A percentile compares a stretch with the other conserved stretches of the same genome.
Conservation (phyloP, 1,140 invertebrate species). For the Ptiloglossa arizonensis region DNA sequence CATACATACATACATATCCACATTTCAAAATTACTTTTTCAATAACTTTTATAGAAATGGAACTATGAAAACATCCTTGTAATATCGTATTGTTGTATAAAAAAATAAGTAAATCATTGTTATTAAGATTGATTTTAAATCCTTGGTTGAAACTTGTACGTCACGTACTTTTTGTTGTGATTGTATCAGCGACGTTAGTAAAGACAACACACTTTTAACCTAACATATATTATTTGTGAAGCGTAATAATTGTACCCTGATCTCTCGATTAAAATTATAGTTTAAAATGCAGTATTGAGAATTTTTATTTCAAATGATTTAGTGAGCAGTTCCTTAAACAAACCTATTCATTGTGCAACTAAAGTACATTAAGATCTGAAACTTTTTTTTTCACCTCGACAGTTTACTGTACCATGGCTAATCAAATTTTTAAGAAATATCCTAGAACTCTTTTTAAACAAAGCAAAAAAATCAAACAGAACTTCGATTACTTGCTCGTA, state of each 20-base stretch:
- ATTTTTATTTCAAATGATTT: background rate
- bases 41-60: no score
- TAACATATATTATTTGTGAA: background rate
- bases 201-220: background rate
- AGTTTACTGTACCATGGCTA: constrained; percentile 58
- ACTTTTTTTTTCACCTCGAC: background rate
- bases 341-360: background rate
- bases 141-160: background rate
- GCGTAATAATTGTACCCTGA: no score
- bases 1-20: no score
- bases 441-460: constrained; percentile 33
- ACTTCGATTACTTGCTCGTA: constrained; percentile 83
- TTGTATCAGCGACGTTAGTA: background rate
- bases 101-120: no score
- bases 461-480: constrained; percentile 47
- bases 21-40: no score
- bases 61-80: no score
- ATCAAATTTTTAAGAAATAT: constrained; percentile 58
- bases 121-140: background rate
- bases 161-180: background rate
- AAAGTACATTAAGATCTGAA: background rate
- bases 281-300: background rate
- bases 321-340: background rate
- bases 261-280: background rate
- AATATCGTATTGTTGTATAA: no score